A percentile compares a stretch with the other conserved stretches of the same genome.
Evolutionary conservation across 2,113 vertebrate species (phyloP).

Genomic region (Python bivittatus): DNA sequence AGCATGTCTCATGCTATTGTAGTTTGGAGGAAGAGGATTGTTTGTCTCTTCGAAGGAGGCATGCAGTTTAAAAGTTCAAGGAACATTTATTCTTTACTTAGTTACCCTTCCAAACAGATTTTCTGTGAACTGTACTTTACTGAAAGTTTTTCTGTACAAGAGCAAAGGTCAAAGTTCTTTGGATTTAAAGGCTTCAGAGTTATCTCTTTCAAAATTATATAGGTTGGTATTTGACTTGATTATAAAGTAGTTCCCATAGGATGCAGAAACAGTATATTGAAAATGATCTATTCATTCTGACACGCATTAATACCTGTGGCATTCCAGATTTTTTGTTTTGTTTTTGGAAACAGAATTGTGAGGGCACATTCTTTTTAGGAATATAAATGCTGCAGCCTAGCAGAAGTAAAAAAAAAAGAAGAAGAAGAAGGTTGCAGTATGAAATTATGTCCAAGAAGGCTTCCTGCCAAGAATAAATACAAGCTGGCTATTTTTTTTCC

Average conservation of each 20-base stretch:
- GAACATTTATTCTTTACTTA: slow-evolving; percentile 34
- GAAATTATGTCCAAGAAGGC: slow-evolving; percentile 3
- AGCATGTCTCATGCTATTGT: neutral
- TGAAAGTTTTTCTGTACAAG: neutral
- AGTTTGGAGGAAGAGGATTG: neutral
- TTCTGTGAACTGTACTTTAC: neutral
- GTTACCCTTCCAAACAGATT: slow-evolving; percentile 22
- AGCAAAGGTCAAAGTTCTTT: neutral
- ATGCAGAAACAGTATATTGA: neutral
- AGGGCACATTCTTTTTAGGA: neutral
- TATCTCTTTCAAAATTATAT: neutral
- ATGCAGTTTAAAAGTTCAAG: slow-evolving; percentile 21
- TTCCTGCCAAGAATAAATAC: slow-evolving; percentile 35
- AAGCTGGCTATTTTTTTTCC: slow-evolving; percentile 6
- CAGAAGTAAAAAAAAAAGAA: neutral
- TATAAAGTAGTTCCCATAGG: neutral
- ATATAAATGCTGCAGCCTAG: neutral
- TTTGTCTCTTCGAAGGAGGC: neutral
- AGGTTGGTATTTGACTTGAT: neutral
- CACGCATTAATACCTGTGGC: neutral
- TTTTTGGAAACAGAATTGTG: neutral
- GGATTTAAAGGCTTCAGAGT: neutral
- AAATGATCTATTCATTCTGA: neutral
- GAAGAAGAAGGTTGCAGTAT: neutral
- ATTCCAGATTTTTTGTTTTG: neutral